phyloP scores from a whole-genome alignment of 2,888 invertebrate species.

The Chrysotoxum bicinctum region DNA sequence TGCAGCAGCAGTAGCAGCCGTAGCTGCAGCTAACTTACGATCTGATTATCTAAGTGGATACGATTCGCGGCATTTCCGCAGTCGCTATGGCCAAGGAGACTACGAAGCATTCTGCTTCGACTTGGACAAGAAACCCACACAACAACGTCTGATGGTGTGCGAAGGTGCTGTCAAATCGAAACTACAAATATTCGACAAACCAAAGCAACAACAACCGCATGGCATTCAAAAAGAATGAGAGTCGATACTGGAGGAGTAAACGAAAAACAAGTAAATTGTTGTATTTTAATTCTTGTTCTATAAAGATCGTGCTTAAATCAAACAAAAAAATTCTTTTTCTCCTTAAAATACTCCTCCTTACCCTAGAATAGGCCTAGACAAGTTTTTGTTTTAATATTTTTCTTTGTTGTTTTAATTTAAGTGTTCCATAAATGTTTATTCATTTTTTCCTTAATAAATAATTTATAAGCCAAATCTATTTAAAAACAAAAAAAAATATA shows the following conservation, averaged over 20 bases:
- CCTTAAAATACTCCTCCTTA: slow-evolving; percentile 8
- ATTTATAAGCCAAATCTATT: slow-evolving; percentile 63
- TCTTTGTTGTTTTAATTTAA: slow-evolving; percentile 24
- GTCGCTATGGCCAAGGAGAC: slow-evolving; percentile 76
- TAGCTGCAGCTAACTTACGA: slow-evolving; percentile 79
- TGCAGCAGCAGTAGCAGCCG: slow-evolving; percentile 76
- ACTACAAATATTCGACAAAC: slow-evolving; percentile 91
- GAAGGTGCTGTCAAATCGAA: slow-evolving; percentile 94
- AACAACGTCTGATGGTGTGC: slow-evolving; percentile 89
- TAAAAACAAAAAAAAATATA: slow-evolving; percentile 38
- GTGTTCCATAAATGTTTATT: slow-evolving; percentile 15
- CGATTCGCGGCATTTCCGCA: slow-evolving; percentile 78
- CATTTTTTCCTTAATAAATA: slow-evolving; percentile 49
- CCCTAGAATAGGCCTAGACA: slow-evolving; percentile 2
- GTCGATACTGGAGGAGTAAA: slow-evolving; percentile 41
- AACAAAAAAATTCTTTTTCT: slow-evolving; percentile 3
- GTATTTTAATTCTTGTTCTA: slow-evolving; percentile 23
- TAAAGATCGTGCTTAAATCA: slow-evolving; percentile 10
- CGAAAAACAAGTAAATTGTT: slow-evolving; percentile 23
- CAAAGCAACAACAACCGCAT: slow-evolving; percentile 82
- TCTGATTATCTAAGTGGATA: slow-evolving; percentile 78
- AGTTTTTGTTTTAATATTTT: slow-evolving; percentile 12
- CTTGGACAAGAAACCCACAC: slow-evolving; percentile 82
- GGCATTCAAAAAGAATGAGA: slow-evolving; percentile 71
- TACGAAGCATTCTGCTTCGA: slow-evolving; percentile 81